Conservation (phyloP, 2,113 vertebrate genomes). For the Platycercus adscitus region DNA sequence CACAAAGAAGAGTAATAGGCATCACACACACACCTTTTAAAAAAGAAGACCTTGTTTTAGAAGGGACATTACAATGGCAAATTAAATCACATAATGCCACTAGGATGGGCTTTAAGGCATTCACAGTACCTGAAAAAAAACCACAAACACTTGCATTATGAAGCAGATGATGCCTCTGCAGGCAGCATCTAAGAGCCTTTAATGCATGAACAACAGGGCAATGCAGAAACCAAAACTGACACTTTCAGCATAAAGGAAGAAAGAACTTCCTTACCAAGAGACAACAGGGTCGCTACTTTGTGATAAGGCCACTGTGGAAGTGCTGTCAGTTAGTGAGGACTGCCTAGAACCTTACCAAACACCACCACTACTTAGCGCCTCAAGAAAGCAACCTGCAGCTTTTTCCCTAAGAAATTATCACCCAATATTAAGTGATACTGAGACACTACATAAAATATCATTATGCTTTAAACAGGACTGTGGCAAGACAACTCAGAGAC, state of each 20-base stretch:
- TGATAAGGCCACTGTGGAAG: not conserved
- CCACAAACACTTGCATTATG: not conserved
- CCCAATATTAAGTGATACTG: accelerated
- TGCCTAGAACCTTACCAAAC: not conserved
- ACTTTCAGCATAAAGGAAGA: not conserved
- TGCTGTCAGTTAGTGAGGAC: not conserved
- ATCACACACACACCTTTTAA: not conserved
- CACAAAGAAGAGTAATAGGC: not conserved
- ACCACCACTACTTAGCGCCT: not conserved
- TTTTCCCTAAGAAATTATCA: not conserved
- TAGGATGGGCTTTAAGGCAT: not conserved
- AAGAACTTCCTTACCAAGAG: not conserved
- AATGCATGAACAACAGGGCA: not conserved
- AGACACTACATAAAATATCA: not conserved
- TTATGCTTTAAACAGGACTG: not conserved
- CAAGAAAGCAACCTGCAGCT: not conserved
- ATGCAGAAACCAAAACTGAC: not conserved
- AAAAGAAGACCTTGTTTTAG: not conserved
- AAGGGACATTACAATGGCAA: not conserved
- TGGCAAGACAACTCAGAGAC: not conserved
- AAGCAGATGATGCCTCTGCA: not conserved
- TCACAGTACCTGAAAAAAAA: not conserved
- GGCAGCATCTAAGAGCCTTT: not conserved
- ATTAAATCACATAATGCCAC: not conserved
- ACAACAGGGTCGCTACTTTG: not conserved